Evolutionary conservation across 2,888 invertebrate genomes (phyloP).

Genomic region (Tenthredo amoena): DNA sequence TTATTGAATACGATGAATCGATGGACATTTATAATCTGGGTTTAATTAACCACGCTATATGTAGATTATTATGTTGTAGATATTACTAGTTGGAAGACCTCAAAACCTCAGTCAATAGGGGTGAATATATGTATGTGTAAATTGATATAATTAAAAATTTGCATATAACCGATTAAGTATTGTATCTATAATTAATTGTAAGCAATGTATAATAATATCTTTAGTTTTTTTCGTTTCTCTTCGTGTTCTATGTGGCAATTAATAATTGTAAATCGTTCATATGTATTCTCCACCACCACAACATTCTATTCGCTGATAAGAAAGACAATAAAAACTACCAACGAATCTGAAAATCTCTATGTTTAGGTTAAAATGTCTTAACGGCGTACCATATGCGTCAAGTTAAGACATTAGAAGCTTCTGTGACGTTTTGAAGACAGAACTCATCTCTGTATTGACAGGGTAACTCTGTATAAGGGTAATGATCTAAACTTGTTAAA

Average conservation of each 20-base stretch:
- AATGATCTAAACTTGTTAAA: neutral
- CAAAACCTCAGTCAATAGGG: neutral
- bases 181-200: neutral
- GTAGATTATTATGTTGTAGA: neutral
- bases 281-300: neutral
- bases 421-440: neutral
- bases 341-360: neutral
- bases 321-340: constrained; percentile 26
- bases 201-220: neutral
- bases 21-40: neutral
- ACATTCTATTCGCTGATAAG: neutral
- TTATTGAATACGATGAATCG: neutral
- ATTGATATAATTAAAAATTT: neutral
- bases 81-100: neutral
- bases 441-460: neutral
- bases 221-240: neutral
- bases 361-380: neutral
- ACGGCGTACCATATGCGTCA: neutral
- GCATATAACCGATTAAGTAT: neutral
- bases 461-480: neutral
- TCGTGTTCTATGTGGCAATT: neutral
- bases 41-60: neutral
- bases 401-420: neutral
- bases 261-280: neutral
- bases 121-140: constrained; percentile 2